These are phyloP conservation scores for Parnassius apollo DNA, from an alignment of 2,888 invertebrate genomes.

Conservation along the genomic window DNA sequence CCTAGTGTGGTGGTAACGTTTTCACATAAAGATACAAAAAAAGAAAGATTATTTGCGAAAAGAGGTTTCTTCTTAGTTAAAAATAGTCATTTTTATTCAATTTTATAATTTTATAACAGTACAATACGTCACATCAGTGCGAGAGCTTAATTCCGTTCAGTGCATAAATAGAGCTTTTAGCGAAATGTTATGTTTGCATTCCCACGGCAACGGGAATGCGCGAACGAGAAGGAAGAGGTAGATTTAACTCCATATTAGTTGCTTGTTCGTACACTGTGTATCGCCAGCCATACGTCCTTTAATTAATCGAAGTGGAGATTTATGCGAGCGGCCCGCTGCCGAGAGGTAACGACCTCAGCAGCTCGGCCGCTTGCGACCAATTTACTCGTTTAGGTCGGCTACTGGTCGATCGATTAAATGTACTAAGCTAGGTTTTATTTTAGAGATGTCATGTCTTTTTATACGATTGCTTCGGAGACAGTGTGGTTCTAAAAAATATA, in stretches of 20 bases:
- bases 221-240: background rate
- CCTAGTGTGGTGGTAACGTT: no score
- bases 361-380: background rate
- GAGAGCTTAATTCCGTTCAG: no score
- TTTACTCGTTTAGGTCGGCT: no score
- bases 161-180: background rate
- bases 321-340: background rate
- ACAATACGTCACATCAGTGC: no score
- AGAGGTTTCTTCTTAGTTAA: no score
- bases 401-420: background rate
- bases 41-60: no score
- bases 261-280: background rate
- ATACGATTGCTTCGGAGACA: background rate
- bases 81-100: no score
- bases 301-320: conserved; percentile 8
- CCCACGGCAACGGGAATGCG: background rate
- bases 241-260: background rate
- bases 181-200: background rate
- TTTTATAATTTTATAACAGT: no score
- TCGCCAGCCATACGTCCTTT: conserved; percentile 1
- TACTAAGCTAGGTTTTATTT: conserved; percentile 1
- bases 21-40: no score
- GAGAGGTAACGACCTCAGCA: conserved; percentile 5
- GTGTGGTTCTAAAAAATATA: no score
- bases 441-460: background rate